A percentile compares a stretch with the other conserved stretches of the same genome.
phyloP scores from a whole-genome alignment of 2,113 vertebrate species.

The Hucho hucho region DNA sequence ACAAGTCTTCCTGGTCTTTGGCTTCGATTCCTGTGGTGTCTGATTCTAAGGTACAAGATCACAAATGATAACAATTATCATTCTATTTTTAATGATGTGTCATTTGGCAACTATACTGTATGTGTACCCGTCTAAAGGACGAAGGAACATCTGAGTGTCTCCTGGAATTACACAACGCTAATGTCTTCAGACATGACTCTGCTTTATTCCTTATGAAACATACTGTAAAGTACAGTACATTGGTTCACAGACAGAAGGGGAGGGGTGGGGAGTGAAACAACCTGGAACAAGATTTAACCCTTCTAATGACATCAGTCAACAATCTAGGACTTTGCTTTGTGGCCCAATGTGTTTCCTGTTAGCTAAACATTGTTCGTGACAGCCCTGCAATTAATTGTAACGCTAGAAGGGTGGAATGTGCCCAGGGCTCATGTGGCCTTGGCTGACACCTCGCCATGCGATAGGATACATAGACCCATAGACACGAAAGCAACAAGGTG shows the following conservation, averaged over 20 bases:
- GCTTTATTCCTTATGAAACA: slow-evolving; percentile 14
- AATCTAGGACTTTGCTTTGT: slow-evolving; percentile 52
- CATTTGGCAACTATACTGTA: background rate
- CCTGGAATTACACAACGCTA: background rate
- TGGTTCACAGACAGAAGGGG: background rate
- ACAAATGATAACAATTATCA: background rate
- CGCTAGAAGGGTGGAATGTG: slow-evolving; percentile 59
- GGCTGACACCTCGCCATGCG: slow-evolving; percentile 56
- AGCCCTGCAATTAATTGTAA: slow-evolving; percentile 72
- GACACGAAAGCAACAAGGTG: slow-evolving; percentile 44
- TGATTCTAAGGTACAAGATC: background rate
- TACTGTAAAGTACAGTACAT: slow-evolving; percentile 2
- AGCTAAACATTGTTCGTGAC: slow-evolving; percentile 66
- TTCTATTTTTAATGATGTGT: background rate
- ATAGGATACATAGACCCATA: slow-evolving; percentile 37
- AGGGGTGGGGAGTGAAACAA: slow-evolving; percentile 31
- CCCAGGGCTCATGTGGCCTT: slow-evolving; percentile 63
- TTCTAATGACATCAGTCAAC: slow-evolving; percentile 70
- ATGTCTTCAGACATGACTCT: background rate
- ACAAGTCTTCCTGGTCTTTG: background rate
- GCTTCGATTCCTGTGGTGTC: background rate
- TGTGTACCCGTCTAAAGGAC: background rate
- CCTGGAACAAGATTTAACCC: slow-evolving; percentile 58
- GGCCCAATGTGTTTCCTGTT: slow-evolving; percentile 69
- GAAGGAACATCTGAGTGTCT: background rate